Conservation (phyloP, 2,113 vertebrate genomes). For the Microtus montanus region DNA sequence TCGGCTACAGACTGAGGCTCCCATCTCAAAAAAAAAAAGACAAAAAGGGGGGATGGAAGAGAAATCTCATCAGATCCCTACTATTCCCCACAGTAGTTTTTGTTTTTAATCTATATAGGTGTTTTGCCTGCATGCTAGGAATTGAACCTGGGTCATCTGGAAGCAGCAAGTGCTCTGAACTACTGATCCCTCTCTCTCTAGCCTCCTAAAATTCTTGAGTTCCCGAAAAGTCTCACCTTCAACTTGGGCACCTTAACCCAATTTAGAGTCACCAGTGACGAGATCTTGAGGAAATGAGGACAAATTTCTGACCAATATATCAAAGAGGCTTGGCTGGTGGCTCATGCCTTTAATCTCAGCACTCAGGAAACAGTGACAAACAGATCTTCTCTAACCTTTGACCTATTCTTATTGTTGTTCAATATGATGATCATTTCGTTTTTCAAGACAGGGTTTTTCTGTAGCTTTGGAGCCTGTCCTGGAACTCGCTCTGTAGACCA, state of each 20-base stretch:
- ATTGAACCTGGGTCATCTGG: not conserved
- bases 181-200: not conserved
- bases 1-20: no score
- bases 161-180: not conserved
- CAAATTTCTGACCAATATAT: not conserved
- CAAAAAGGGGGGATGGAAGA: no score
- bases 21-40: no score
- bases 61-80: not conserved
- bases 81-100: constrained; percentile 15
- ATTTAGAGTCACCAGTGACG: not conserved
- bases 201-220: constrained; percentile 25
- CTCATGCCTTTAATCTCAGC: not conserved
- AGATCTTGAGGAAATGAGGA: not conserved
- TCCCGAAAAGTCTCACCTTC: constrained; percentile 32
- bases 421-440: not conserved
- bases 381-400: not conserved
- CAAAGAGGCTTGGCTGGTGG: not conserved
- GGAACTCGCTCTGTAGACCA: no score
- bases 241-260: not conserved
- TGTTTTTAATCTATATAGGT: not conserved
- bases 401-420: not conserved
- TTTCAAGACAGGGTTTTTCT: no score
- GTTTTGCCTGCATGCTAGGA: not conserved
- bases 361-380: not conserved
- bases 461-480: no score